These are phyloP conservation scores for Uropetala carovei DNA, from an alignment of 2,888 invertebrate genomes.

Conservation along the genomic window DNA sequence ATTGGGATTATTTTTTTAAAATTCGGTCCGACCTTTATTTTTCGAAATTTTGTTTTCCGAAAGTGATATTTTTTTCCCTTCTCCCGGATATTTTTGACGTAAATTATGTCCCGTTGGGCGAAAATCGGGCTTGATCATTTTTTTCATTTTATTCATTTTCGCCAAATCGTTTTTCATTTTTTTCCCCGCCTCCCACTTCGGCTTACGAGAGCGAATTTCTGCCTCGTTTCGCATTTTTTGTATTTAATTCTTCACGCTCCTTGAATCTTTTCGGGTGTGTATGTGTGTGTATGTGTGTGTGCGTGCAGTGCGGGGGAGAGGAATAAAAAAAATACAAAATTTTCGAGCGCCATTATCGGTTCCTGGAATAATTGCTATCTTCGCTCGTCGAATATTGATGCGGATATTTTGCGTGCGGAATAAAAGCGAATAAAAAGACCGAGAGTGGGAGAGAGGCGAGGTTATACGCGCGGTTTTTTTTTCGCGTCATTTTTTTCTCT, in stretches of 20 bases:
- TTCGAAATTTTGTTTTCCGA: too few relatives aligned
- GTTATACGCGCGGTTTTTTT: not conserved
- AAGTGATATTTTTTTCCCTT: too few relatives aligned
- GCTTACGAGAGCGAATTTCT: slow-evolving; percentile 24
- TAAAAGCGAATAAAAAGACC: slow-evolving; percentile 4
- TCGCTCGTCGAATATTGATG: slow-evolving; percentile 34
- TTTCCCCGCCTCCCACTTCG: not conserved
- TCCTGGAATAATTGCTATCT: slow-evolving; percentile 38
- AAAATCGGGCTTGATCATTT: not conserved
- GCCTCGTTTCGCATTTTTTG: not conserved
- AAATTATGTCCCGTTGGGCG: slow-evolving; percentile 37
- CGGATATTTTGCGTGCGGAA: not conserved
- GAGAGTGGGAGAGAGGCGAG: not conserved
- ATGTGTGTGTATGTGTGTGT: not conserved
- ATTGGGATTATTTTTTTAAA: too few relatives aligned
- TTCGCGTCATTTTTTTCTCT: not conserved
- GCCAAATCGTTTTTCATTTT: not conserved
- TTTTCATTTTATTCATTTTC: not conserved
- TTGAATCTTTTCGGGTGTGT: slow-evolving; percentile 9
- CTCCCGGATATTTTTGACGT: not conserved
- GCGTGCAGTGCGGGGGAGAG: not conserved
- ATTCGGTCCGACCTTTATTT: too few relatives aligned
- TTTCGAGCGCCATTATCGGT: slow-evolving; percentile 9
- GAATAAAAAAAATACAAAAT: not conserved
- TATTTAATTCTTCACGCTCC: slow-evolving; percentile 28